Conservation (phyloP, 1,140 invertebrate genomes). For the Zaprionus ornatus region DNA sequence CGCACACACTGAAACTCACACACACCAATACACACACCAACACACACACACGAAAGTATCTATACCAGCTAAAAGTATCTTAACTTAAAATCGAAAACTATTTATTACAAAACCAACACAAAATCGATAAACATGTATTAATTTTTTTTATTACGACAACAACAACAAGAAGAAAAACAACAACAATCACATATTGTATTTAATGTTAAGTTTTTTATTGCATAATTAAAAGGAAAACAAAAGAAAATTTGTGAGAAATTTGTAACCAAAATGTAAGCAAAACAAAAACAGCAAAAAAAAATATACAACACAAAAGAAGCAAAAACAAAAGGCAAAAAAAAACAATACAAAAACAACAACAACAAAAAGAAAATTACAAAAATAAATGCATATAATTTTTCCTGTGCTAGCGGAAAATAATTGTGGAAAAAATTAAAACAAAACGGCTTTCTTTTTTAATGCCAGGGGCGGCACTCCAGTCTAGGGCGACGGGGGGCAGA, state of each 20-base stretch:
- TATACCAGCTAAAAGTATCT: conserved; percentile 60
- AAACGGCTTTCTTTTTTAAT: conserved; percentile 76
- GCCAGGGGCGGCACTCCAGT: conserved; percentile 1
- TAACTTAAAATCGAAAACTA: conserved; percentile 66
- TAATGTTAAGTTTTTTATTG: conserved; percentile 82
- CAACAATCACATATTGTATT: conserved; percentile 76
- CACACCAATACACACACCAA: conserved; percentile 38
- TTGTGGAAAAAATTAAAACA: conserved; percentile 79
- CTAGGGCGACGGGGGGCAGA: background rate
- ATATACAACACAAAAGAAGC: conserved; percentile 35
- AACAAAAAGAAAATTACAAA: conserved; percentile 69
- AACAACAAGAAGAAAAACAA: conserved; percentile 54
- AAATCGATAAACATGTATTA: conserved; percentile 74
- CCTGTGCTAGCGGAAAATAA: conserved; percentile 81
- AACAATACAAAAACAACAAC: conserved; percentile 55
- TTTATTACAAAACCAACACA: conserved; percentile 69
- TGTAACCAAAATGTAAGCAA: conserved; percentile 78
- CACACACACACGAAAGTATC: conserved; percentile 68
- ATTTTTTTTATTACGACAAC: conserved; percentile 73
- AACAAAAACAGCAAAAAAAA: conserved; percentile 49
- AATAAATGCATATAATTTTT: conserved; percentile 80
- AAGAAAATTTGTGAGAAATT: conserved; percentile 78
- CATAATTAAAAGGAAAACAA: conserved; percentile 60
- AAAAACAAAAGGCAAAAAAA: conserved; percentile 56
- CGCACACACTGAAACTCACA: conserved; percentile 56